phyloP scores from a whole-genome alignment of 2,797 vertebrate genomes.

The Xiphophorus birchmanni region DNA sequence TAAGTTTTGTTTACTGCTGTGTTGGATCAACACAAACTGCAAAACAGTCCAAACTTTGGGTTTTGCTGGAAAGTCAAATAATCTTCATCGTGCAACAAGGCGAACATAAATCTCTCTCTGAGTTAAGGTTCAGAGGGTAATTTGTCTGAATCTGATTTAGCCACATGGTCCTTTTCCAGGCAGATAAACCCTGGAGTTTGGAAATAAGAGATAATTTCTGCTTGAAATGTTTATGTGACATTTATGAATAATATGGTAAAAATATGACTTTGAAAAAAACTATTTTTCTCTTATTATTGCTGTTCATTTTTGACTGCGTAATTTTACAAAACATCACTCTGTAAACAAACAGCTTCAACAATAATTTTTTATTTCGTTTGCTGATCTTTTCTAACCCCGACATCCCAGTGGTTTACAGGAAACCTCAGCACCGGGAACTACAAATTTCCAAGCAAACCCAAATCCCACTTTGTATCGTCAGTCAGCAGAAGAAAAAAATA shows the following conservation, averaged over 20 bases:
- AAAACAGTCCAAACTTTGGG: not conserved
- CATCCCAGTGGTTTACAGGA: too few species aligned
- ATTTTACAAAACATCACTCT: too few species aligned
- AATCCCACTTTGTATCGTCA: not conserved
- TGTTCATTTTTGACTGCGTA: too few species aligned
- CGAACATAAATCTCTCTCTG: not conserved
- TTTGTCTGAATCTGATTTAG: not conserved
- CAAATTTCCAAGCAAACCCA: not conserved
- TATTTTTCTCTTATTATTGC: too few species aligned
- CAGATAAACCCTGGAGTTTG: not conserved
- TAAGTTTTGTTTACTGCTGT: not conserved
- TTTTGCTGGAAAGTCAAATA: not conserved
- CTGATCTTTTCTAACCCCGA: too few species aligned
- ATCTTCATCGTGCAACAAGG: not conserved
- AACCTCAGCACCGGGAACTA: too few species aligned
- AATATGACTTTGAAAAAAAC: too few species aligned
- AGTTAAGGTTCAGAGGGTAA: not conserved
- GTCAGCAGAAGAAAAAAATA: not conserved
- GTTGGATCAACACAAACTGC: not conserved
- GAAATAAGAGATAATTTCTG: not conserved
- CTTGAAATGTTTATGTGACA: not conserved
- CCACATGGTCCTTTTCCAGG: not conserved
- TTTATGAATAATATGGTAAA: too few species aligned
- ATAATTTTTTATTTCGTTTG: too few species aligned
- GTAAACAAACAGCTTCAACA: too few species aligned